These are phyloP conservation scores for Parnassius mnemosyne DNA, from an alignment of 2,888 invertebrate species.

Conservation along the genomic window DNA sequence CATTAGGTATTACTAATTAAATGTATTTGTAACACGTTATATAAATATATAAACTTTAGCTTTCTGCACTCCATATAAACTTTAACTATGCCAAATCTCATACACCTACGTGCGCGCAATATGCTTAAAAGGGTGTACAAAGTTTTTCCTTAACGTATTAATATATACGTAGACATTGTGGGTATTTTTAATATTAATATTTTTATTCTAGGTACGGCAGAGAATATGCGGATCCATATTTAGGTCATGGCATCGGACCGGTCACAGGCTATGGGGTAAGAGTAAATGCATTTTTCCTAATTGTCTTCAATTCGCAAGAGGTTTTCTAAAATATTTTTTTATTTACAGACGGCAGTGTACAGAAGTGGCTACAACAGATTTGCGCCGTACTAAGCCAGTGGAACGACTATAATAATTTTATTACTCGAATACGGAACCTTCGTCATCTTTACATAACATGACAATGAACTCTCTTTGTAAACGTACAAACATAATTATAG, in stretches of 20 bases:
- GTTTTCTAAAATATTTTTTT: neutral
- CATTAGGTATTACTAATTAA: no score
- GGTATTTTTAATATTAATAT: neutral
- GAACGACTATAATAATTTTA: constrained; percentile 57
- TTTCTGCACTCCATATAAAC: no score
- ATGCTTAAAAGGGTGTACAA: no score
- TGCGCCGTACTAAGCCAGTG: constrained; percentile 89
- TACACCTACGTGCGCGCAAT: no score
- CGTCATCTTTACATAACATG: constrained; percentile 72
- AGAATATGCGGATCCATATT: constrained; percentile 95
- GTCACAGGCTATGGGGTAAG: constrained; percentile 98
- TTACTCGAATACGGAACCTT: constrained; percentile 74
- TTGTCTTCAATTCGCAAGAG: no score
- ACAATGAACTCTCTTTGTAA: constrained; percentile 80
- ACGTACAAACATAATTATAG: constrained; percentile 77
- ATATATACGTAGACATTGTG: no score
- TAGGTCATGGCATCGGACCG: constrained; percentile 97
- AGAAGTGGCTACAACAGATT: constrained; percentile 97
- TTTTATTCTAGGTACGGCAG: constrained; percentile 86
- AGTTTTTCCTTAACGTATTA: no score
- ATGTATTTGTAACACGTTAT: no score
- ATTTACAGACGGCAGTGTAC: constrained; percentile 91
- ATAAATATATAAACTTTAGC: no score
- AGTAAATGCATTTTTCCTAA: neutral
- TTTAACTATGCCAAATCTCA: no score